phyloP scores from a whole-genome alignment of 2,888 invertebrate species.

The Pandemis corylana region DNA sequence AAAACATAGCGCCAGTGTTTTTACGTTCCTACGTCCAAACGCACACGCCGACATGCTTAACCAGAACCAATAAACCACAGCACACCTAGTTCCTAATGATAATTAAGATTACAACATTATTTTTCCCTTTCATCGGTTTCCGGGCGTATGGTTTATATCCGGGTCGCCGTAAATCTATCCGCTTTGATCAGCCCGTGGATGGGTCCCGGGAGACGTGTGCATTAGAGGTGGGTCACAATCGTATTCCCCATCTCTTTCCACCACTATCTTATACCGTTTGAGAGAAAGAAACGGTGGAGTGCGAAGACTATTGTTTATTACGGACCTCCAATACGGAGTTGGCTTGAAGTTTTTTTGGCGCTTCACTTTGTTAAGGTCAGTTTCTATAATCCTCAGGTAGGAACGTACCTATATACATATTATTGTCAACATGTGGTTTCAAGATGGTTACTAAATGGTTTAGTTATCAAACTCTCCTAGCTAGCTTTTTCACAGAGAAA shows the following conservation, averaged over 20 bases:
- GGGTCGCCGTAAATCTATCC: conserved; percentile 62
- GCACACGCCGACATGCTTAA: neutral
- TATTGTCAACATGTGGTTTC: neutral
- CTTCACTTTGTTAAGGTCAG: neutral
- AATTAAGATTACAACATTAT: conserved; percentile 46
- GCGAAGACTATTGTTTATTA: conserved; percentile 46
- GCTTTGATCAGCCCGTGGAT: conserved; percentile 59
- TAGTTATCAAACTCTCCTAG: too few relatives aligned
- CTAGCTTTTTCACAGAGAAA: too few relatives aligned
- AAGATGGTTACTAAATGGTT: too few relatives aligned
- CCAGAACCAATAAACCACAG: conserved; percentile 31
- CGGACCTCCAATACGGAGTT: conserved; percentile 43
- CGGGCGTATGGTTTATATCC: conserved; percentile 70
- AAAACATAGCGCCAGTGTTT: too few relatives aligned
- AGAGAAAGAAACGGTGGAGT: neutral
- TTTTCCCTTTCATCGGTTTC: conserved; percentile 64
- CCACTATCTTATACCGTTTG: neutral
- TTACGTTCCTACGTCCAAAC: neutral
- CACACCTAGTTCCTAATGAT: conserved; percentile 39
- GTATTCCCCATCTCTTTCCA: neutral
- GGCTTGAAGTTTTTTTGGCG: neutral
- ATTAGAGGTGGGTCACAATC: conserved; percentile 34
- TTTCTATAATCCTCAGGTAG: neutral
- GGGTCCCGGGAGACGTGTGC: conserved; percentile 44
- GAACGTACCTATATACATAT: neutral